These are phyloP conservation scores for Calcarius lapponicus DNA, from an alignment of 2,797 vertebrate genomes.

Conservation along the genomic window DNA sequence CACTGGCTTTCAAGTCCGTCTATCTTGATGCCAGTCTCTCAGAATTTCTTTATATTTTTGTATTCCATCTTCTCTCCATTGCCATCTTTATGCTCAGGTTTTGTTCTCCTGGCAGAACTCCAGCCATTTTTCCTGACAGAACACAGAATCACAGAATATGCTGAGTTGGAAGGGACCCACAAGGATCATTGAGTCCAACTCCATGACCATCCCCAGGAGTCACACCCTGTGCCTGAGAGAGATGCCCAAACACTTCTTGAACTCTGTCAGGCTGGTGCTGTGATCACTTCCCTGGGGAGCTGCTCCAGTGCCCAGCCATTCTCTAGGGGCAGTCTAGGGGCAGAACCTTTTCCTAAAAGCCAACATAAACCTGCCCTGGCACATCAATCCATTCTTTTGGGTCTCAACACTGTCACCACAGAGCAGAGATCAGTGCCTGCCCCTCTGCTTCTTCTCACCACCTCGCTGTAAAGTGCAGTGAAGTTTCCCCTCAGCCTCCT, in stretches of 20 bases:
- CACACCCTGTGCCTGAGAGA: fast-evolving
- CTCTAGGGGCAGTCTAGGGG: not conserved
- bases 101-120: not conserved
- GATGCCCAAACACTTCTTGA: fast-evolving
- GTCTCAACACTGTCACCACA: not conserved
- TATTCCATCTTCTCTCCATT: not conserved
- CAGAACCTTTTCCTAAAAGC: not conserved
- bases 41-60: not conserved
- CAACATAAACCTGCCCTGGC: not conserved
- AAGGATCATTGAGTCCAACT: not conserved
- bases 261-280: not conserved
- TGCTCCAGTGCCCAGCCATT: not conserved
- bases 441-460: not conserved
- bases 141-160: not conserved
- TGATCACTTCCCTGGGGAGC: not conserved
- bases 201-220: not conserved
- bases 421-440: not conserved
- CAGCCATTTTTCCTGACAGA: not conserved
- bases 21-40: not conserved
- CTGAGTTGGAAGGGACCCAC: not conserved
- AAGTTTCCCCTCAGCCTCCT: not conserved
- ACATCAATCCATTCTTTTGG: not conserved
- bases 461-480: not conserved
- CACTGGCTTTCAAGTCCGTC: no score
- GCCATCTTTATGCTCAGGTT: not conserved